A percentile compares a stretch with the other conserved stretches of the same genome.
These are phyloP conservation scores for Epistrophella euchroma DNA, from an alignment of 2,888 invertebrate genomes.

Conservation along the genomic window DNA sequence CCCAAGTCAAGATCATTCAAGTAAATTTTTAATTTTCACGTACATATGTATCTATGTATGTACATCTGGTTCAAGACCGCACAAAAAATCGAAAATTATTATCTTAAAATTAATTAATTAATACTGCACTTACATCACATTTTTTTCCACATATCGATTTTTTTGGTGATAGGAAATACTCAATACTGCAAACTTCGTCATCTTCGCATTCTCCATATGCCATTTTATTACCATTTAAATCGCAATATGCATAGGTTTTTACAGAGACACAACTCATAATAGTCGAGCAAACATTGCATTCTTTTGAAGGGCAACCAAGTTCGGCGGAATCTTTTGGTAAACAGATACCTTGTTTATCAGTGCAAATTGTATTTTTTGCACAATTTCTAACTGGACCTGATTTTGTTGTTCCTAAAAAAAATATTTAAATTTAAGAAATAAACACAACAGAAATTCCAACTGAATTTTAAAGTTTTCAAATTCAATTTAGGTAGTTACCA, in stretches of 20 bases:
- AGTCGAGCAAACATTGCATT: not conserved
- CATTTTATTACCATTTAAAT: not conserved
- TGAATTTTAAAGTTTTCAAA: no score
- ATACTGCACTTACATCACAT: conserved; percentile 22
- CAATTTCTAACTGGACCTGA: not conserved
- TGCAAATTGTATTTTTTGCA: not conserved
- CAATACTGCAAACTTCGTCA: not conserved
- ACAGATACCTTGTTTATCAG: conserved; percentile 7
- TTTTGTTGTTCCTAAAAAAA: not conserved
- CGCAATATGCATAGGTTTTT: not conserved
- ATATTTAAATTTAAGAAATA: not conserved
- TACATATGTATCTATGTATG: no score
- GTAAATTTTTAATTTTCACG: no score
- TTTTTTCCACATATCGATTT: not conserved
- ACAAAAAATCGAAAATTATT: not conserved
- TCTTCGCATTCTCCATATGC: not conserved
- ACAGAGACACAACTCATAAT: not conserved
- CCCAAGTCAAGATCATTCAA: no score
- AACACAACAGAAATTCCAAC: no score
- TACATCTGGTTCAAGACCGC: not conserved
- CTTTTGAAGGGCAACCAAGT: not conserved
- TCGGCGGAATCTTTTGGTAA: not conserved
- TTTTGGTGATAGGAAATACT: not conserved
- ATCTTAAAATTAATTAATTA: not conserved
- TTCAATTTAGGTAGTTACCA: not conserved